phyloP scores from a whole-genome alignment of 2,113 vertebrate genomes.

The Asarcornis scutulata region DNA sequence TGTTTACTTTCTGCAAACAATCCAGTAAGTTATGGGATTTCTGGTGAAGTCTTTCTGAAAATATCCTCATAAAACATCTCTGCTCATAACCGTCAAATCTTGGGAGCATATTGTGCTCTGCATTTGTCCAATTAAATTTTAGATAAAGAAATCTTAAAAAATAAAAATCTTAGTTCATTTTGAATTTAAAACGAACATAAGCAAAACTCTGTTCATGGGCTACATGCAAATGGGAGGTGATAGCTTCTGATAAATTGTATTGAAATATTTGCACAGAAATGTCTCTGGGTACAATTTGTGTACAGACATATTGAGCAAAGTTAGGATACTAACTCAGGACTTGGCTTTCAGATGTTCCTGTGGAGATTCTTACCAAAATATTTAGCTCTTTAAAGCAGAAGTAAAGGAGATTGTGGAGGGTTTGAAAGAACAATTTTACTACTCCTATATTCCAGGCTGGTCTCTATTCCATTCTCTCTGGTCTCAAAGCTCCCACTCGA shows the following conservation, averaged over 20 bases:
- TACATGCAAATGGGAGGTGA: neutral
- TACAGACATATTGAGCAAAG: neutral
- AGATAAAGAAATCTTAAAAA: neutral
- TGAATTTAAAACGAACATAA: neutral
- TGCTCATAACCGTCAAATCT: neutral
- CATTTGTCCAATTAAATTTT: neutral
- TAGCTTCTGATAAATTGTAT: neutral
- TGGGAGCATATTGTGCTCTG: neutral
- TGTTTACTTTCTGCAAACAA: neutral
- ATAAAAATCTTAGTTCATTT: neutral
- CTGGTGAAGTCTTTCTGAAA: neutral
- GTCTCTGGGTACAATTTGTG: neutral
- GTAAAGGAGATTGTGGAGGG: neutral
- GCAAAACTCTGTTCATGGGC: neutral
- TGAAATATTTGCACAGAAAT: neutral
- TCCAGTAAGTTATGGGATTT: neutral
- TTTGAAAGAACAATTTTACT: neutral
- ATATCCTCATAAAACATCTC: neutral
- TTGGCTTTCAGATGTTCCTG: neutral
- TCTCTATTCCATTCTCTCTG: neutral
- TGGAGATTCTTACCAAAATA: neutral
- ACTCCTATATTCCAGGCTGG: neutral
- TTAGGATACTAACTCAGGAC: neutral
- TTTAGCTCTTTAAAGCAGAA: neutral
- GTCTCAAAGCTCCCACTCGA: neutral